Evolutionary conservation across 2,113 vertebrate genomes (phyloP).

Genomic region (Triplophysa siluroides): DNA sequence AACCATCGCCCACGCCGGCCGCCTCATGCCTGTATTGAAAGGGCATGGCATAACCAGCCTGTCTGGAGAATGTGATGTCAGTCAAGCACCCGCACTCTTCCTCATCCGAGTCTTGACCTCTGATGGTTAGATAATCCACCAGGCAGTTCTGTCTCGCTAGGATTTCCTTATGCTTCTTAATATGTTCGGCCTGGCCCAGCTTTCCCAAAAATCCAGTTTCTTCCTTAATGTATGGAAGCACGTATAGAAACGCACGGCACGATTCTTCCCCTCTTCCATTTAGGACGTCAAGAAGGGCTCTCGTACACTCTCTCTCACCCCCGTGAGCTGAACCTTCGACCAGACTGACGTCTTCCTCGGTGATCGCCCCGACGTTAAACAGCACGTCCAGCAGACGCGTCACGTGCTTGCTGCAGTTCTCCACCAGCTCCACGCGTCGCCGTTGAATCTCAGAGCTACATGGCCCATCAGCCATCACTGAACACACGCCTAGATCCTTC

Average conservation of each 20-base stretch:
- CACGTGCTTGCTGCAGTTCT: slow-evolving; percentile 53
- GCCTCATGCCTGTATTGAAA: slow-evolving; percentile 56
- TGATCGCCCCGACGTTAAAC: slow-evolving; percentile 47
- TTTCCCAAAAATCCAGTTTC: not conserved
- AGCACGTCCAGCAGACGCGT: slow-evolving; percentile 48
- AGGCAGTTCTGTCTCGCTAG: slow-evolving; percentile 48
- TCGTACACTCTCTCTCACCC: slow-evolving; percentile 53
- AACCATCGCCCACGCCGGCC: slow-evolving; percentile 53
- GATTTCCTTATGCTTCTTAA: slow-evolving; percentile 54
- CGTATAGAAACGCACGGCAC: slow-evolving; percentile 51
- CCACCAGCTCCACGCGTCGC: slow-evolving; percentile 57
- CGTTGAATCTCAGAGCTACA: slow-evolving; percentile 44
- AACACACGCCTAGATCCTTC: not conserved
- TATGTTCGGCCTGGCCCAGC: slow-evolving; percentile 1
- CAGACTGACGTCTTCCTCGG: slow-evolving; percentile 58
- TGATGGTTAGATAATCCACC: slow-evolving; percentile 45
- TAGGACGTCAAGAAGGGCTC: slow-evolving; percentile 59
- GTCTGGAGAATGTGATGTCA: slow-evolving; percentile 55
- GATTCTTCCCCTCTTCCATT: slow-evolving; percentile 59
- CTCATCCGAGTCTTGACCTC: not conserved
- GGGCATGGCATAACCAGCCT: slow-evolving; percentile 19
- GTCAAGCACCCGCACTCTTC: slow-evolving; percentile 33
- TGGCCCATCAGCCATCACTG: slow-evolving; percentile 52
- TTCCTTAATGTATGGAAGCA: slow-evolving; percentile 32
- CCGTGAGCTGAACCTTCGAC: slow-evolving; percentile 37